Percentiles rank a stretch among this genome's conserved stretches.
Conservation (phyloP, 2,888 invertebrate species). For the Lasioglossum vierecki region DNA sequence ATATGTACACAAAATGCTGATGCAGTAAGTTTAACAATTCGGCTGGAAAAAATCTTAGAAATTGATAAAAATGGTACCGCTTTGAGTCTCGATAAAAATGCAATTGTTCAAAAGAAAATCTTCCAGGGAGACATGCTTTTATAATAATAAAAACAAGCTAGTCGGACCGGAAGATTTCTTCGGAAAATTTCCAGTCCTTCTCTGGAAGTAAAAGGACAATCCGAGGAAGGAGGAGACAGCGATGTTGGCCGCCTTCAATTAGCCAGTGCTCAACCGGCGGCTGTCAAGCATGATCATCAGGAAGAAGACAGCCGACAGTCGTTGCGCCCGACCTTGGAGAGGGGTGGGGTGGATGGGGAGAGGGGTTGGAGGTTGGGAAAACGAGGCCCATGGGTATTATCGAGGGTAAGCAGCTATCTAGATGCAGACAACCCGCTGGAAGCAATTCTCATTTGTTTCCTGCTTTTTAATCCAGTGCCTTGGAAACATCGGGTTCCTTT, state of each 20-base stretch:
- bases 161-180: no score
- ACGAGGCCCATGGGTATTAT: constrained; percentile 59
- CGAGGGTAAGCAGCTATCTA: constrained; percentile 71
- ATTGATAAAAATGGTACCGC: no score
- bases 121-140: no score
- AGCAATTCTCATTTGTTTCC: constrained; percentile 79
- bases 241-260: constrained; percentile 33
- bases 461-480: constrained; percentile 71
- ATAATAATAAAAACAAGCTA: no score
- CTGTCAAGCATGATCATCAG: constrained; percentile 36
- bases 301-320: constrained; percentile 21
- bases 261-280: constrained; percentile 14
- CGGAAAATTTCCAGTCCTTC: no score
- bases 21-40: no score
- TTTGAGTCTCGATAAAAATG: no score
- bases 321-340: constrained; percentile 15
- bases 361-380: constrained; percentile 6
- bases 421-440: constrained; percentile 72
- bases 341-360: no score
- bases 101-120: no score
- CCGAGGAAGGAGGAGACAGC: background rate
- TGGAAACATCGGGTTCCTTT: constrained; percentile 57
- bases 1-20: no score
- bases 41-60: no score
- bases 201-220: background rate